phyloP scores from a whole-genome alignment of 2,888 invertebrate species.

The Meghimatium bilineatum region DNA sequence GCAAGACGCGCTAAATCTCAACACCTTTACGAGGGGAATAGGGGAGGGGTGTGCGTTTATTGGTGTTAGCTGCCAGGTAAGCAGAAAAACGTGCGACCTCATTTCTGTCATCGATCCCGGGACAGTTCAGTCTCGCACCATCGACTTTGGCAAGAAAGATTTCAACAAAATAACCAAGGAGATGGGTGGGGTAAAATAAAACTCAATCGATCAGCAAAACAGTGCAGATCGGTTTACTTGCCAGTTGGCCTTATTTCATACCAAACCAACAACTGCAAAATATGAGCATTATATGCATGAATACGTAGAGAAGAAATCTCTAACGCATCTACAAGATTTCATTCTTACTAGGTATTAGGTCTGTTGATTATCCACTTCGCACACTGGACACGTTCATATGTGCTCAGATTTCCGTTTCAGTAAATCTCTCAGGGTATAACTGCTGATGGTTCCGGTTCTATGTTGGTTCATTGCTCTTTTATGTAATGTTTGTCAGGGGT shows the following conservation, averaged over 20 bases:
- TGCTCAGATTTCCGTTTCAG: no score
- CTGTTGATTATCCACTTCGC: no score
- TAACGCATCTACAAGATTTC: no score
- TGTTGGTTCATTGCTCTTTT: no score
- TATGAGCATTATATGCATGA: not conserved
- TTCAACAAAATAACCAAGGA: not conserved
- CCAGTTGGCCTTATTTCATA: not conserved
- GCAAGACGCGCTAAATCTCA: not conserved
- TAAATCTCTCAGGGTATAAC: no score
- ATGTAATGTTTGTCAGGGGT: no score
- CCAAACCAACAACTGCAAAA: not conserved
- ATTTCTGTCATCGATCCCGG: not conserved
- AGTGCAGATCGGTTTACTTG: not conserved
- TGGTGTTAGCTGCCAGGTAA: conserved; percentile 12
- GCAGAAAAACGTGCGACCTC: conserved; percentile 6
- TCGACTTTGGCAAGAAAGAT: not conserved
- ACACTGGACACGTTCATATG: no score
- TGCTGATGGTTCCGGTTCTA: no score
- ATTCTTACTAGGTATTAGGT: no score
- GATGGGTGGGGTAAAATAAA: not conserved
- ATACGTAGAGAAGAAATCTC: no score
- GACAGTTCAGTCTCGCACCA: not conserved
- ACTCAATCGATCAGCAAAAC: not conserved
- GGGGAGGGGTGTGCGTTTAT: not conserved
- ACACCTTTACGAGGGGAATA: no score